A percentile compares a stretch with the other conserved stretches of the same genome.
Conservation (phyloP, 2,888 invertebrate species). For the Ichneumoninae sp. region DNA sequence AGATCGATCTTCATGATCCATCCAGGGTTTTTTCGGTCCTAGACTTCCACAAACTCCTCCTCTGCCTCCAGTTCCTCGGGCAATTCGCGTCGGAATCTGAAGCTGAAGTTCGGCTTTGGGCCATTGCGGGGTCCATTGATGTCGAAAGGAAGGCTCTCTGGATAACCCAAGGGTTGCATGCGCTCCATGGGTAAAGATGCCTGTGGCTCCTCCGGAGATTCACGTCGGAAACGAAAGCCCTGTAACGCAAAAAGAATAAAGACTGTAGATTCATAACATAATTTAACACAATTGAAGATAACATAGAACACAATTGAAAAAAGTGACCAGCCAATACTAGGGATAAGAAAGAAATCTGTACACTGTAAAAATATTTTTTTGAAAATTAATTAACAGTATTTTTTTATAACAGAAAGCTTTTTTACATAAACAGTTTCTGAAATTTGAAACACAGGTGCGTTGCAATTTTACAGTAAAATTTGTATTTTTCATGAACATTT, state of each 20-base stretch:
- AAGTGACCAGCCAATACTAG: too few relatives aligned
- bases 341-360: too few relatives aligned
- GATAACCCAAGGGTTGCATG: constrained; percentile 10
- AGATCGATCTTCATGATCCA: background rate
- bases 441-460: too few relatives aligned
- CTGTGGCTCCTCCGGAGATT: constrained; percentile 44
- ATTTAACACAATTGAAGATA: background rate
- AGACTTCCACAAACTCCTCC: constrained; percentile 21
- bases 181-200: constrained; percentile 21
- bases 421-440: too few relatives aligned
- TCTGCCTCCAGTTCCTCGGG: constrained; percentile 33
- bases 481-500: too few relatives aligned
- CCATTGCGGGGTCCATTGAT: constrained; percentile 57
- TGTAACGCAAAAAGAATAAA: background rate
- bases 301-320: background rate
- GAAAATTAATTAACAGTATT: too few relatives aligned
- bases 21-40: constrained; percentile 1
- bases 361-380: too few relatives aligned
- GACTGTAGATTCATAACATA: background rate
- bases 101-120: constrained; percentile 45
- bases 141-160: constrained; percentile 49
- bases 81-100: constrained; percentile 53
- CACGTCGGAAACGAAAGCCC: constrained; percentile 54
- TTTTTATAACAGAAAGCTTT: too few relatives aligned
- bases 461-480: too few relatives aligned